Conservation (phyloP, 2,113 vertebrate genomes). For the Mungos mungo region DNA sequence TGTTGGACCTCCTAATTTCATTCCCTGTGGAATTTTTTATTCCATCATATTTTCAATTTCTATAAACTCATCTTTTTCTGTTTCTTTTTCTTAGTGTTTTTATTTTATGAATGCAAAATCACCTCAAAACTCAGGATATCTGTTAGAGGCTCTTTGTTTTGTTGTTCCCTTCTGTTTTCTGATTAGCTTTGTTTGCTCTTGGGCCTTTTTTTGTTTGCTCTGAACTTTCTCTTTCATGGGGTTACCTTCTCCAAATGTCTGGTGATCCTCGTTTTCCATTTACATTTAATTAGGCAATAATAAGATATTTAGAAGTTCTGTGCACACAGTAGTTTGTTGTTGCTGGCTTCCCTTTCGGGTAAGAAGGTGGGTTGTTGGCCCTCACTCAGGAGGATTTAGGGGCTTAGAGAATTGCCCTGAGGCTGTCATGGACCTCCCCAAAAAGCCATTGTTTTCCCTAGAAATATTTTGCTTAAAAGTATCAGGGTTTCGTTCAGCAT, state of each 20-base stretch:
- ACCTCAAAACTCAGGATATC: not conserved
- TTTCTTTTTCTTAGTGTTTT: constrained; percentile 4
- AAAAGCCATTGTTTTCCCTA: not conserved
- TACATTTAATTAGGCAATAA: not conserved
- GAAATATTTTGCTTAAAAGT: not conserved
- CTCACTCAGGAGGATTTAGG: not conserved
- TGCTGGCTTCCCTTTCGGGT: not conserved
- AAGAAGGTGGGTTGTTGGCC: not conserved
- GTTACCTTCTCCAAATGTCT: not conserved
- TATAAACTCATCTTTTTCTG: not conserved
- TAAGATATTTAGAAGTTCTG: not conserved
- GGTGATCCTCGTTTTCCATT: not conserved
- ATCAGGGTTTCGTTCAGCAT: not conserved
- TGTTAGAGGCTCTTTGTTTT: not conserved
- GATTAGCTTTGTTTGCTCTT: not conserved
- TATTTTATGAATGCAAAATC: not conserved
- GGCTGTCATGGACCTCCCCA: not conserved
- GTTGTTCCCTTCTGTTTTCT: constrained; percentile 1
- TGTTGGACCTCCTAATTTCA: not conserved
- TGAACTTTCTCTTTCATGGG: not conserved
- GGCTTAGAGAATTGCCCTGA: not conserved
- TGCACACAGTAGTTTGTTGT: not conserved
- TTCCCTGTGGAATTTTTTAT: not conserved
- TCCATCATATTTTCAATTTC: not conserved
- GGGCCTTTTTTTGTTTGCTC: not conserved